Conservation (phyloP, 1,140 invertebrate species). For the Polyergus mexicanus region DNA sequence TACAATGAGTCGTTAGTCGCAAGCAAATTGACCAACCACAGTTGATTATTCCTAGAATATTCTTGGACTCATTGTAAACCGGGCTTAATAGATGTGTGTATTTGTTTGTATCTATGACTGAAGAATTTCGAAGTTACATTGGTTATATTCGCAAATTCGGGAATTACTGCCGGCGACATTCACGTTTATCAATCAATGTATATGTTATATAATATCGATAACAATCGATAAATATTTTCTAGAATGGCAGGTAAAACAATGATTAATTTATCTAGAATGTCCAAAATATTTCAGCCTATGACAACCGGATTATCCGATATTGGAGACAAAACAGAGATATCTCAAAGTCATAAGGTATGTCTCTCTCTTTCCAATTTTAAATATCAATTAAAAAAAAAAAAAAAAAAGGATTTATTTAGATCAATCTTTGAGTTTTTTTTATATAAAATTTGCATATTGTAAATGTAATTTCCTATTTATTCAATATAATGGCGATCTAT, state of each 20-base stretch:
- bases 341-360: slow-evolving; percentile 89
- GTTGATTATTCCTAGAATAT: no score
- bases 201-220: not conserved
- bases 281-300: slow-evolving; percentile 88
- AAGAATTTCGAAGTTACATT: no score
- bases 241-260: slow-evolving; percentile 36
- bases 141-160: not conserved
- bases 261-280: slow-evolving; percentile 82
- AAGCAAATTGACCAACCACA: no score
- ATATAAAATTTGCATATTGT: not conserved
- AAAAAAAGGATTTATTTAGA: not conserved
- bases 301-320: slow-evolving; percentile 87
- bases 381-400: not conserved
- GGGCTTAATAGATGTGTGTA: no score
- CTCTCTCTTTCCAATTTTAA: not conserved
- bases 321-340: slow-evolving; percentile 87
- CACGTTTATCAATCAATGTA: not conserved
- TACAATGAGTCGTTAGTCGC: no score
- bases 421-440: not conserved
- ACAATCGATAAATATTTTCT: not conserved
- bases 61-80: no score
- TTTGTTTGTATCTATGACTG: no score
- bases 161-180: not conserved
- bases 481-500: not conserved
- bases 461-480: not conserved